These are phyloP conservation scores for Andrena dorsata DNA, from an alignment of 2,888 invertebrate species.

Conservation along the genomic window DNA sequence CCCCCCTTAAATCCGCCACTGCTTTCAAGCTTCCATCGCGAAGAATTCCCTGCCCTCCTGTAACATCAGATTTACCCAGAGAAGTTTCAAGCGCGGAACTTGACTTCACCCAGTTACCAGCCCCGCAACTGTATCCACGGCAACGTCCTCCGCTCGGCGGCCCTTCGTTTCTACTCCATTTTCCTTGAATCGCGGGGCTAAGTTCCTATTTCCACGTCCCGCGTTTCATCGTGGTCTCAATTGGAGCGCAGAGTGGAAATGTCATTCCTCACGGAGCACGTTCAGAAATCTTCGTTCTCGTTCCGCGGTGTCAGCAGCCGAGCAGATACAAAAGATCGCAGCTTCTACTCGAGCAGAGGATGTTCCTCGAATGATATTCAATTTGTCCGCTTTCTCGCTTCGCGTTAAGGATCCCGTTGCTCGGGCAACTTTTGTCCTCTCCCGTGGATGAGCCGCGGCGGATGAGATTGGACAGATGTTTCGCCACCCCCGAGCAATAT, in stretches of 20 bases:
- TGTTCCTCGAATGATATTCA: constrained; percentile 15
- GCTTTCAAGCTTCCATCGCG: too few relatives aligned
- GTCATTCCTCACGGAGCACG: not conserved
- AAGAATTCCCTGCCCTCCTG: too few relatives aligned
- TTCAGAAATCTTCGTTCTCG: constrained; percentile 5
- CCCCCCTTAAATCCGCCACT: too few relatives aligned
- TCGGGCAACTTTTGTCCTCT: not conserved
- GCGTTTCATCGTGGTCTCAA: not conserved
- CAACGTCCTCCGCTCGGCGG: too few relatives aligned
- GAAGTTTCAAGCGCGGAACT: too few relatives aligned
- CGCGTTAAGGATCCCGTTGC: constrained; percentile 3
- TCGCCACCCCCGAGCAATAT: constrained; percentile 1
- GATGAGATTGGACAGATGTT: constrained; percentile 1
- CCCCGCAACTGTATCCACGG: too few relatives aligned
- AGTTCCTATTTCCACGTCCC: too few relatives aligned
- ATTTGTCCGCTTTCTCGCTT: constrained; percentile 33
- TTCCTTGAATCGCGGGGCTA: too few relatives aligned
- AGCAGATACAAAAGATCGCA: constrained; percentile 7
- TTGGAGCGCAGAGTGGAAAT: not conserved
- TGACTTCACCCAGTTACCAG: too few relatives aligned
- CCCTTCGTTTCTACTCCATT: too few relatives aligned
- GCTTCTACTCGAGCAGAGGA: constrained; percentile 3
- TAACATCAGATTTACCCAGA: too few relatives aligned
- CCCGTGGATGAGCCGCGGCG: not conserved
- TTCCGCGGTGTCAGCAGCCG: not conserved